Percentiles rank a stretch among this genome's conserved stretches.
Conservation (phyloP, 2,888 invertebrate genomes). For the Andrena bicolor region DNA sequence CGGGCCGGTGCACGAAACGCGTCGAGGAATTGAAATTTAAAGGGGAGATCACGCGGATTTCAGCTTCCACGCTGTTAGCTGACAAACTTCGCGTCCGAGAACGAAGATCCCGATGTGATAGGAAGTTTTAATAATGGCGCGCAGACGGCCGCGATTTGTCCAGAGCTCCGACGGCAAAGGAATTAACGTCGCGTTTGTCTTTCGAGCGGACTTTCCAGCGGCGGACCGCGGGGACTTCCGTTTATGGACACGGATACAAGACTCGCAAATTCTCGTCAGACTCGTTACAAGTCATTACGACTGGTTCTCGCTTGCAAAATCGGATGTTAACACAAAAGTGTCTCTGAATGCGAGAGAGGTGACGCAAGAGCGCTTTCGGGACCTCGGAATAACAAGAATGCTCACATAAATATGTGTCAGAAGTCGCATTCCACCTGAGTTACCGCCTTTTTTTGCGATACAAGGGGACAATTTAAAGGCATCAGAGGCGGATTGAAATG, state of each 20-base stretch:
- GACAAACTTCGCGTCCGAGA: constrained; percentile 5
- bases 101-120: constrained; percentile 32
- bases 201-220: not conserved
- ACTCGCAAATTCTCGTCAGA: constrained; percentile 1
- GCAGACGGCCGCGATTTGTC: not conserved
- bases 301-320: not conserved
- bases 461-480: constrained; percentile 12
- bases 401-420: constrained; percentile 9
- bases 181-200: constrained; percentile 12
- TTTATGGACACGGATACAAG: not conserved
- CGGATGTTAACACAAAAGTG: not conserved
- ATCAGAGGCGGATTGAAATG: constrained; percentile 8
- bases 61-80: not conserved
- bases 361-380: not conserved
- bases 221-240: not conserved
- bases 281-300: constrained; percentile 9
- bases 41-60: not conserved
- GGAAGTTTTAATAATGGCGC: constrained; percentile 48
- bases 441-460: constrained; percentile 12
- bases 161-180: not conserved
- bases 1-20: too few relatives aligned
- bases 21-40: not conserved
- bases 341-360: not conserved
- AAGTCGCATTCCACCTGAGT: constrained; percentile 14
- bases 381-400: constrained; percentile 7